These are phyloP conservation scores for Pseudachorutes palmiensis DNA, from an alignment of 1,140 invertebrate species.

Conservation along the genomic window DNA sequence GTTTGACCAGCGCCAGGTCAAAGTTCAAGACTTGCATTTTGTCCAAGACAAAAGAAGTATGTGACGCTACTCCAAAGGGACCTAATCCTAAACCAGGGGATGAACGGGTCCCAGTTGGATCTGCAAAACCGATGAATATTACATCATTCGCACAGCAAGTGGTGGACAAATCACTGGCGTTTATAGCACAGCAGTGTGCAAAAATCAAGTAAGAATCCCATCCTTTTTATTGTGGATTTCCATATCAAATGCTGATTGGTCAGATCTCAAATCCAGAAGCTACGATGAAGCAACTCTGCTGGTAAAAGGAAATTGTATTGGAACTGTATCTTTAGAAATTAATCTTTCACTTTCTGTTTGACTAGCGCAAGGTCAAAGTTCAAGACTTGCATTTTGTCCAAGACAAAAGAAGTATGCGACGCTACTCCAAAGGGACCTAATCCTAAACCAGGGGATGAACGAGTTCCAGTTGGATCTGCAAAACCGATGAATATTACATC, in stretches of 20 bases:
- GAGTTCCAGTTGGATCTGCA: not conserved
- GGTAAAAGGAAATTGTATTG: no score
- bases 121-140: slow-evolving; percentile 15
- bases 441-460: not conserved
- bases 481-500: slow-evolving; percentile 22
- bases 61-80: slow-evolving; percentile 14
- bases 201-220: slow-evolving; percentile 9
- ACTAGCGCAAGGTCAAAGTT: slow-evolving; percentile 29
- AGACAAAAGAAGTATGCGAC: slow-evolving; percentile 29
- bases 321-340: no score
- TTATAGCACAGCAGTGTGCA: slow-evolving; percentile 25
- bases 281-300: no score
- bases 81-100: not conserved
- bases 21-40: slow-evolving; percentile 29
- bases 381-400: slow-evolving; percentile 24
- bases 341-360: no score
- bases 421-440: slow-evolving; percentile 13
- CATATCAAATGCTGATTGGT: not conserved
- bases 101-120: not conserved
- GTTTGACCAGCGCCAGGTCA: slow-evolving; percentile 17
- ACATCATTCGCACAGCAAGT: slow-evolving; percentile 24
- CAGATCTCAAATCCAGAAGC: not conserved
- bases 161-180: slow-evolving; percentile 30
- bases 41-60: slow-evolving; percentile 28
- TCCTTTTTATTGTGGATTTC: no score